A percentile compares a stretch with the other conserved stretches of the same genome.
Evolutionary conservation across 1,140 invertebrate species (phyloP).

Genomic region (Atopsyche davidsoni): DNA sequence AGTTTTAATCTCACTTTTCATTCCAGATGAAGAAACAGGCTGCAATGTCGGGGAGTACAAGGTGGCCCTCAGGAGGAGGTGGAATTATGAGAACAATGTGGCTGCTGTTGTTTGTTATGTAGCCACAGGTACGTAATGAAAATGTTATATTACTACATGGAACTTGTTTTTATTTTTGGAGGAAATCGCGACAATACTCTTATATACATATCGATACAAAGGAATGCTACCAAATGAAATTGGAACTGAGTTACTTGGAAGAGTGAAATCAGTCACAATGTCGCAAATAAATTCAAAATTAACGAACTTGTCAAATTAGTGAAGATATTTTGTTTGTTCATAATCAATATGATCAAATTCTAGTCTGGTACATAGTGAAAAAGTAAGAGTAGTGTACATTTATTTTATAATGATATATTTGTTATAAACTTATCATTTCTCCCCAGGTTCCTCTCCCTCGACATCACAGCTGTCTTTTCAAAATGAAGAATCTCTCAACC

Average conservation of each 20-base stretch:
- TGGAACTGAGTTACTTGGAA: too few species aligned
- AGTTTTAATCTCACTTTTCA: constrained; percentile 13
- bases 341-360: too few species aligned
- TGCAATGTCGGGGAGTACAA: constrained; percentile 74
- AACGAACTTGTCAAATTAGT: too few species aligned
- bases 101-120: constrained; percentile 77
- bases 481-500: constrained; percentile 49
- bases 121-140: constrained; percentile 53
- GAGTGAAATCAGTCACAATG: too few species aligned
- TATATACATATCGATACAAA: neutral
- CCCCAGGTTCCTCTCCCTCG: constrained; percentile 58
- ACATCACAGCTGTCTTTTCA: constrained; percentile 55
- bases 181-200: too few species aligned
- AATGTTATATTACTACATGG: constrained; percentile 1
- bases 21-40: constrained; percentile 80
- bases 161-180: constrained; percentile 5
- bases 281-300: too few species aligned
- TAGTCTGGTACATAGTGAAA: too few species aligned
- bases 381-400: too few species aligned
- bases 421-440: too few species aligned
- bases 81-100: constrained; percentile 85
- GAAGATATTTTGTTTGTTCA: too few species aligned
- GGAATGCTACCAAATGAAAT: too few species aligned
- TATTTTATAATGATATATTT: too few species aligned
- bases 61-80: constrained; percentile 71